phyloP scores from a whole-genome alignment of 2,797 vertebrate species.

The Amphiprion clarkii region DNA sequence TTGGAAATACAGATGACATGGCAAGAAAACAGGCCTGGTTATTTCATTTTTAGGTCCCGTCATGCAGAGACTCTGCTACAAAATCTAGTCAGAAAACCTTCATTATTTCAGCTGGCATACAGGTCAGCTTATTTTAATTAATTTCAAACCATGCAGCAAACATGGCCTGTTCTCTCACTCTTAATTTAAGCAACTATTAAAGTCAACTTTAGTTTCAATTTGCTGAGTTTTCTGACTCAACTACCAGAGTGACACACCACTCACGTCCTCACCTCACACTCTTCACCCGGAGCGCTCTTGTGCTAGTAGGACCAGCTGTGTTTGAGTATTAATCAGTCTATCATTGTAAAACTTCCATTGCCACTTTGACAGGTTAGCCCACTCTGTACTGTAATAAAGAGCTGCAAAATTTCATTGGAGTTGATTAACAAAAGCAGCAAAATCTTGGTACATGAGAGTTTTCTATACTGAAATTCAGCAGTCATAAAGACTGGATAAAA shows the following conservation, averaged over 20 bases:
- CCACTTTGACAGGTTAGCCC: background rate
- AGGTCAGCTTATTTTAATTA: background rate
- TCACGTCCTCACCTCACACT: background rate
- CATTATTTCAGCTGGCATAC: conserved; percentile 12
- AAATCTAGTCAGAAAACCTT: conserved; percentile 1
- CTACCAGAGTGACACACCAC: background rate
- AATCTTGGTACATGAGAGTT: background rate
- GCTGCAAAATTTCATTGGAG: background rate
- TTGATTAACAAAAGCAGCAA: background rate
- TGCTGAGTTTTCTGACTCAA: background rate
- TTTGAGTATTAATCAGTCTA: background rate
- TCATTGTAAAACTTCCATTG: conserved; percentile 5
- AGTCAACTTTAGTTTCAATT: background rate
- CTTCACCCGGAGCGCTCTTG: background rate
- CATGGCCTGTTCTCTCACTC: background rate
- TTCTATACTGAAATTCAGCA: too few species aligned
- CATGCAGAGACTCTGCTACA: background rate
- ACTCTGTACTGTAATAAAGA: background rate
- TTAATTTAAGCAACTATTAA: background rate
- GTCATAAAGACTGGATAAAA: too few species aligned
- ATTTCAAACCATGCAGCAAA: conserved; percentile 19
- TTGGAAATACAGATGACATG: conserved; percentile 13
- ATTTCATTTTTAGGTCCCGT: background rate
- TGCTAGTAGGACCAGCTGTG: background rate
- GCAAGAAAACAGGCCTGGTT: background rate